These are phyloP conservation scores for Morus bassanus DNA, from an alignment of 2,797 vertebrate genomes.

Conservation along the genomic window DNA sequence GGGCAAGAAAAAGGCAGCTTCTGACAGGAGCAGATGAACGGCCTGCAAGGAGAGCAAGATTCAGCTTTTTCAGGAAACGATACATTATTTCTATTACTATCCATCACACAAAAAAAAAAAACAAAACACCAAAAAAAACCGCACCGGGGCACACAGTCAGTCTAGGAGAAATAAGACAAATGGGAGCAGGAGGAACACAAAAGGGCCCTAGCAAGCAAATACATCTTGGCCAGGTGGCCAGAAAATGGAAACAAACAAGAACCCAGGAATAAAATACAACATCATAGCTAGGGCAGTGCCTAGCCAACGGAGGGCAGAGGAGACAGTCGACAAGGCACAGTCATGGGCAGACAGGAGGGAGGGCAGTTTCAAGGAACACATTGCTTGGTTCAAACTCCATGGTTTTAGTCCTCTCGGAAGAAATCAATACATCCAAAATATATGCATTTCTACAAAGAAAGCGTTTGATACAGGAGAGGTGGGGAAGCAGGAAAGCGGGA, in stretches of 20 bases:
- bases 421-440: background rate
- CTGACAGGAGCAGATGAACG: background rate
- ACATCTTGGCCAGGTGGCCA: background rate
- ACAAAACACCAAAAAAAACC: background rate
- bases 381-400: background rate
- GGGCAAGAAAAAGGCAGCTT: background rate
- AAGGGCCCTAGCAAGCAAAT: background rate
- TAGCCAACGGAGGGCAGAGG: rapidly evolving
- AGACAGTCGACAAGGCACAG: background rate
- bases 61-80: slow-evolving; percentile 25
- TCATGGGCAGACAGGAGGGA: background rate
- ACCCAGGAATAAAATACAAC: background rate
- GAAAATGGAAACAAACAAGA: background rate
- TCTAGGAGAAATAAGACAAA: background rate
- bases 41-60: background rate
- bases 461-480: background rate
- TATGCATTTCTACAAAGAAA: background rate
- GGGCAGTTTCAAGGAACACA: background rate
- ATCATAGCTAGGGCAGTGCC: background rate
- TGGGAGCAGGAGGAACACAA: background rate
- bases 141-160: background rate
- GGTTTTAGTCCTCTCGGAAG: background rate
- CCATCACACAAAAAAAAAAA: background rate
- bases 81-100: slow-evolving; percentile 41
- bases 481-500: background rate